A percentile compares a stretch with the other conserved stretches of the same genome.
Conservation (phyloP, 2,888 invertebrate species). For the Tenthredo distinguenda region DNA sequence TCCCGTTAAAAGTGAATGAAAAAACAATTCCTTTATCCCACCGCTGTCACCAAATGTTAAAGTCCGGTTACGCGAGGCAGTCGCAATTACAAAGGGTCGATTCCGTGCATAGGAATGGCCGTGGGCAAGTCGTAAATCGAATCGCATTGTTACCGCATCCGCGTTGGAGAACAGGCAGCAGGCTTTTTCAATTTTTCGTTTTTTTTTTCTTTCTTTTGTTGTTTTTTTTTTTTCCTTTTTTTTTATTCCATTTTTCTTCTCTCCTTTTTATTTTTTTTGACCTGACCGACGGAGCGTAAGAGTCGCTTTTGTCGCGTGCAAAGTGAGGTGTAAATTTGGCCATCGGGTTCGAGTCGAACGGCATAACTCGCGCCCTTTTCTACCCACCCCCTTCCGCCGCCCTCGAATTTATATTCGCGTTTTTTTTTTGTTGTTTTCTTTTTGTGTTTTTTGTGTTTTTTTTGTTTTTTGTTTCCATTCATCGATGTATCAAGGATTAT, state of each 20-base stretch:
- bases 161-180: slow-evolving; percentile 1
- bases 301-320: slow-evolving; percentile 43
- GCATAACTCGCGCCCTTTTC: slow-evolving; percentile 23
- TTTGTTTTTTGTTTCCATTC: too few species aligned
- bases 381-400: neutral
- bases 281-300: slow-evolving; percentile 32
- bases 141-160: slow-evolving; percentile 41
- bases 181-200: slow-evolving; percentile 9
- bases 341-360: slow-evolving; percentile 39
- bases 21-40: neutral
- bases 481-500: neutral
- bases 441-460: neutral
- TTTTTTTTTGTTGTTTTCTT: neutral
- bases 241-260: neutral
- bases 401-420: neutral
- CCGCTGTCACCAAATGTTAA: slow-evolving; percentile 33
- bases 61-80: neutral
- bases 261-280: neutral
- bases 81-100: slow-evolving; percentile 23
- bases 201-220: neutral
- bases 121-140: slow-evolving; percentile 42
- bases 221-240: neutral
- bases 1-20: neutral
- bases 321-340: slow-evolving; percentile 48
- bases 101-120: neutral